Evolutionary conservation across 2,113 vertebrate species (phyloP), one percentile per base, ranked within the genome.

Genomic region (Dinomys branickii): DNA sequence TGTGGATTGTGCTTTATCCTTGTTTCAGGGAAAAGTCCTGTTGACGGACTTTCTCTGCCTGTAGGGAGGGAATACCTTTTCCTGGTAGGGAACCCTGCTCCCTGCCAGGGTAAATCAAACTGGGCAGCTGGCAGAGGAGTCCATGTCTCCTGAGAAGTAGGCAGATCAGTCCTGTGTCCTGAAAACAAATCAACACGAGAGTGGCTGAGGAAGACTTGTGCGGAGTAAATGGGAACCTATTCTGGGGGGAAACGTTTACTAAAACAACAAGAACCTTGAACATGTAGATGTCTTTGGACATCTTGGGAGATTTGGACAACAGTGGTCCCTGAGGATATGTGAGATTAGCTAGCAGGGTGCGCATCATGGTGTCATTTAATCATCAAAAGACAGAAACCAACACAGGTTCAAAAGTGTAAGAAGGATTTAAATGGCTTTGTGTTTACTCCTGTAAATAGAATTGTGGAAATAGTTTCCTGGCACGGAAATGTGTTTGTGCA

Each of bases 401-500:
- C 9, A 9, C 4, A 52, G 35, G 26, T 35, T 85, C 26, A 16
- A 69, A 83, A 88, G 7, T 2, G 47, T 54, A 17, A 80, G 44
- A 75, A 87, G 17, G 38, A 30, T 35, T 30, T 24, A 35, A 65
- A 24, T 59, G 9, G 54, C 61, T 38, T 59, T 11, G 52, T 2
- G 3, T 44, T 41, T 71, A 6, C 1, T 52, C 2, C 41, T 35
- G 9, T 13, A 26, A 81, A 44, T 56, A 24, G 41, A 47, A 28
- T 17, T 20, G 5, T 69, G 44, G 30, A 44, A n/a, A 14, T 58
- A 9, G 10, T 38, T 26, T 44, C 16, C 20, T 17, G 56, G 11
- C 35, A 4, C 2, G 7, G 22, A 35, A 41, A 9, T 28, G 2
- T 3, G 3, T 61, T 19, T 0, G 3, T 63, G 50, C 59, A 9